Conservation (phyloP, 2,113 vertebrate species). For the Grammomys surdaster region DNA sequence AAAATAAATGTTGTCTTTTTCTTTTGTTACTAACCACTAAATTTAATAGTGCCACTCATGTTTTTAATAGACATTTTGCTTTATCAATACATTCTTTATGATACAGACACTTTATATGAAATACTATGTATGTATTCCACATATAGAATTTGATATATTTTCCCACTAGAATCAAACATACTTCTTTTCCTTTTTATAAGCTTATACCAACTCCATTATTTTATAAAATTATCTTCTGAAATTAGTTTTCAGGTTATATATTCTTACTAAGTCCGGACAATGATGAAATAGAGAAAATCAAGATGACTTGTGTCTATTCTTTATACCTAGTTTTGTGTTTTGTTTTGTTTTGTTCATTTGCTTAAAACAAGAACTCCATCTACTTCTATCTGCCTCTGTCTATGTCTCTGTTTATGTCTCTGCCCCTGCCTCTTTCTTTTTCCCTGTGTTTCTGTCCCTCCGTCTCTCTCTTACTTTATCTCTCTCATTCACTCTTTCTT, state of each 20-base stretch:
- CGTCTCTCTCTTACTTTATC: no score
- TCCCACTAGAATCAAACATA: not conserved
- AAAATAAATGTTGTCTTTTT: not conserved
- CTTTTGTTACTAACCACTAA: not conserved
- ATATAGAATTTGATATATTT: not conserved
- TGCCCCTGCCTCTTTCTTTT: not conserved
- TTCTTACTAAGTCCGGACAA: not conserved
- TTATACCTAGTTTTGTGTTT: no score
- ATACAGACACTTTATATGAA: not conserved
- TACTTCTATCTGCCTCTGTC: no score
- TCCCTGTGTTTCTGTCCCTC: no score
- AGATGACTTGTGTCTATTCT: not conserved
- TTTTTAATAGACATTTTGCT: not conserved
- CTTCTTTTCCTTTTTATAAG: not conserved
- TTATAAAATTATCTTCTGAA: not conserved
- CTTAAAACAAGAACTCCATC: no score
- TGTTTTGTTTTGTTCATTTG: no score
- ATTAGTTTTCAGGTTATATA: not conserved
- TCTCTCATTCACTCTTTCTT: not conserved
- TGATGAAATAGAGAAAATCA: not conserved
- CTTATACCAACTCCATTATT: not conserved
- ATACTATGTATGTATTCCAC: not conserved
- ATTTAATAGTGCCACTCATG: not conserved
- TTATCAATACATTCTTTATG: not conserved
- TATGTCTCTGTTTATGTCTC: not conserved